Base-by-base conservation (phyloP, 2,797 vertebrate genomes). In the Crenichthys baileyi region DNA sequence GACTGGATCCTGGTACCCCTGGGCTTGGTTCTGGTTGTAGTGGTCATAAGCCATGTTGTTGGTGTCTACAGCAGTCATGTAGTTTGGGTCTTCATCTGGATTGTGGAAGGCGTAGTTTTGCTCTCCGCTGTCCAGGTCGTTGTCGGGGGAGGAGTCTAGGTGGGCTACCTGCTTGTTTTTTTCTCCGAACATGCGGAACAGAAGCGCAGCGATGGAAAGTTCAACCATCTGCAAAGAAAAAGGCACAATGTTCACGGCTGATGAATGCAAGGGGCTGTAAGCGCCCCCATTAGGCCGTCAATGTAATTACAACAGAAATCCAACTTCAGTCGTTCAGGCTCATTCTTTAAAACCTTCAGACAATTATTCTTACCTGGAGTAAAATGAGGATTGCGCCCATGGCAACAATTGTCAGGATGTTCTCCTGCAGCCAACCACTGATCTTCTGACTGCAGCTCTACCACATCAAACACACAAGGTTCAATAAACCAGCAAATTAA, bases 401-500 rank as follows among this genome's bases (percentile, higher is more conserved):
- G 9, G 61, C 80, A 1, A 91, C 0, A 31, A 95, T 85, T 1
- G 91, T 88, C 22, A 89, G 4, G 5, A 77, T 24, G 39, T 95
- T 95, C 2, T 76, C 67, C 24, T 84, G 29, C 63, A 95, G 84
- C 94, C 93, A 94, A 61, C 76, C 46, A 6, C 0, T 26, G n/a
- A 94, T 75, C 58, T 60, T 76, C 36, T 60, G 1, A 18, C 72
- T 58, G 75, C 94, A 95, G 29, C 92, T 90, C 93, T 94, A 70
- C 4, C 55, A 15, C 48, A 72, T 67, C 51, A 73, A 24, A 73
- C 3, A 73, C 44, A 46, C 31, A 63, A 7, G n/a, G 22, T 24
- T 4, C 15, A 56, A 5, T 36, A 56, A 73, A 44, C 15, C n/a
- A 56, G 9, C 12, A 2, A 20, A 36, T 12, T 20, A 24, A 22